Base-by-base conservation (phyloP, 92 coral and sea anemone species). In the Parazoanthus swiftii region DNA sequence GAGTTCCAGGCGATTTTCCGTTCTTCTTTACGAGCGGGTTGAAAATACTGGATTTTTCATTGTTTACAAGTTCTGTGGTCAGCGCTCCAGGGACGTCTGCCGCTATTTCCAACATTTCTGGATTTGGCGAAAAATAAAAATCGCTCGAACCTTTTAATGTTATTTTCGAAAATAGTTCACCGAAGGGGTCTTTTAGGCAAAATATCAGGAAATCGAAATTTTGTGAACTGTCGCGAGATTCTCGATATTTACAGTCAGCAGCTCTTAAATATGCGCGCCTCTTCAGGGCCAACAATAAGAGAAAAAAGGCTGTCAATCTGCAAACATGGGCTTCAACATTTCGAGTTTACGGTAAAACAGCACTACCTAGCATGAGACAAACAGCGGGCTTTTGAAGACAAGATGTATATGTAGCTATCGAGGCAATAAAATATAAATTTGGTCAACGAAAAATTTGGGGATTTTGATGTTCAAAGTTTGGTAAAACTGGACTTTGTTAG, bases 71-170 rank as follows among this genome's bases (percentile, higher is more conserved):
- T 65, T 65, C 71, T 65, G 71, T 65, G 71, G 71, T 65, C 71
- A 65, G 71, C 71, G 71, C 71, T 65, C 71, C 71, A 65, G 71
- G 71, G 71, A 65, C 71, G 71, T 65, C 71, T 65, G 71, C 71
- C 71, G 71, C 71, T 65, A 65, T 65, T 65, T 65, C 71, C 71
- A 65, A 65, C 71, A 65, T 65, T 65, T 65, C 71, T 65, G 71
- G 71, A 65, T 65, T 65, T 65, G 5, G 1, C 71, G 71, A 65
- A 65, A 65, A 65, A 65, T 65, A 65, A 65, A 65, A 65, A 65
- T 65, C 71, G 71, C 71, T 65, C 20, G 71, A 29, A 29, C 33
- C 33, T 29, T 29, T 29, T 29, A 29, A 29, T 29, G 33, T 29
- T 29, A 29, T 29, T 29, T 29, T 29, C 33, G 0, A 29, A 29